Conservation (phyloP, 2,797 vertebrate species). For the Selene dorsalis region DNA sequence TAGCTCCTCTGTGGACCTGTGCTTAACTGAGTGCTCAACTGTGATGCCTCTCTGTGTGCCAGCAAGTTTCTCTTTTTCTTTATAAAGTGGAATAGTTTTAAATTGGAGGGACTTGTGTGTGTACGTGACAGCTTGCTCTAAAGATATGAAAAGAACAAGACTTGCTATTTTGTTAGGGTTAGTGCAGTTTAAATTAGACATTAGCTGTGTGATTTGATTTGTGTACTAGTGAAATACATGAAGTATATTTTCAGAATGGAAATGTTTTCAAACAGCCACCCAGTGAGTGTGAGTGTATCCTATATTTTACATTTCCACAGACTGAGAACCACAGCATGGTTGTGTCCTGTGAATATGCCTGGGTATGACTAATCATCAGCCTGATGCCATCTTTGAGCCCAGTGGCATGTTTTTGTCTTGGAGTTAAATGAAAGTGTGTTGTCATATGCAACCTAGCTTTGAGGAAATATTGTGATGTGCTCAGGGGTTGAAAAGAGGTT, state of each 20-base stretch:
- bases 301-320: constrained; percentile 30
- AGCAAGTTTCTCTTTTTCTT: constrained; percentile 46
- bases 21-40: constrained; percentile 65
- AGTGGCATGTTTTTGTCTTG: constrained; percentile 34
- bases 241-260: constrained; percentile 40
- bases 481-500: constrained; percentile 43
- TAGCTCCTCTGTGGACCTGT: constrained; percentile 63
- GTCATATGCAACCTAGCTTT: constrained; percentile 27
- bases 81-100: constrained; percentile 38
- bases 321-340: constrained; percentile 22
- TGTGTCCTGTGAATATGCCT: constrained; percentile 38
- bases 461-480: constrained; percentile 16
- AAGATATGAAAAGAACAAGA: constrained; percentile 33
- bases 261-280: constrained; percentile 30
- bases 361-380: constrained; percentile 50
- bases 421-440: constrained; percentile 50
- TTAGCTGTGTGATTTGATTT: constrained; percentile 50
- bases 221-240: constrained; percentile 52
- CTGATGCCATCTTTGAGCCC: constrained; percentile 48
- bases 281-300: constrained; percentile 1
- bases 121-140: constrained; percentile 46
- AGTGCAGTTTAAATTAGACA: constrained; percentile 62
- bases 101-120: constrained; percentile 43
- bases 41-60: constrained; percentile 54
- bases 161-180: constrained; percentile 51